These are phyloP conservation scores for Ectropis crepuscularia DNA, from an alignment of 2,888 invertebrate species.

Conservation along the genomic window DNA sequence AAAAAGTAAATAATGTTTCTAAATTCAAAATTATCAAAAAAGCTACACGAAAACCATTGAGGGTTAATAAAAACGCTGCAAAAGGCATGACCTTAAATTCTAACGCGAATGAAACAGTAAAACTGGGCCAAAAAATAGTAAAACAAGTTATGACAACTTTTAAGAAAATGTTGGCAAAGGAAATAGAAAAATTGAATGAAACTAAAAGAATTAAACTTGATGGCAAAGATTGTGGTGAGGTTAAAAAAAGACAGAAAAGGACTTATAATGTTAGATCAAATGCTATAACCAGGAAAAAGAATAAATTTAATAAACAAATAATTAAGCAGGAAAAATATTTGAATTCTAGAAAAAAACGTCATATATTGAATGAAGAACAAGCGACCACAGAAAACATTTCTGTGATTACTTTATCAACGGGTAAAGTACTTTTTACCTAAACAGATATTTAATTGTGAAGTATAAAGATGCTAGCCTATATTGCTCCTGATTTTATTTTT, in stretches of 20 bases:
- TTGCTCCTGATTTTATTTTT: background rate
- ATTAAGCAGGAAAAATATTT: slow-evolving; percentile 1
- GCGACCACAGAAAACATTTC: background rate
- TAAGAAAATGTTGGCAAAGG: slow-evolving; percentile 51
- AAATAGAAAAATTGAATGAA: slow-evolving; percentile 35
- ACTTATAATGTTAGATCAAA: slow-evolving; percentile 13
- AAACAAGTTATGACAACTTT: slow-evolving; percentile 54
- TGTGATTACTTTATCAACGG: slow-evolving; percentile 9
- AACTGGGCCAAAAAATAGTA: slow-evolving; percentile 44
- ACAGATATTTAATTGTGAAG: no score
- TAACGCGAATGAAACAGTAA: slow-evolving; percentile 32
- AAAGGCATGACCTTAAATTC: slow-evolving; percentile 24
- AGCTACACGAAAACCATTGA: slow-evolving; percentile 2
- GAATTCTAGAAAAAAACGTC: slow-evolving; percentile 13
- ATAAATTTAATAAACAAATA: slow-evolving; percentile 7
- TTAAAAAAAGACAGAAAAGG: slow-evolving; percentile 15
- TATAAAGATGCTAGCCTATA: background rate
- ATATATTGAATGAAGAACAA: slow-evolving; percentile 1
- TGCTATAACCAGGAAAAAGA: slow-evolving; percentile 4
- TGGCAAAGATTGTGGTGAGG: slow-evolving; percentile 15
- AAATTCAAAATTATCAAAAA: slow-evolving; percentile 28
- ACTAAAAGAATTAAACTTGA: slow-evolving; percentile 21
- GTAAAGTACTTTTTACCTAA: slow-evolving; percentile 9
- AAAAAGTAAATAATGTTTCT: slow-evolving; percentile 6
- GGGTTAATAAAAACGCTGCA: slow-evolving; percentile 12